Conservation (phyloP, 2,888 invertebrate species). For the Cheilosia vernalis region DNA sequence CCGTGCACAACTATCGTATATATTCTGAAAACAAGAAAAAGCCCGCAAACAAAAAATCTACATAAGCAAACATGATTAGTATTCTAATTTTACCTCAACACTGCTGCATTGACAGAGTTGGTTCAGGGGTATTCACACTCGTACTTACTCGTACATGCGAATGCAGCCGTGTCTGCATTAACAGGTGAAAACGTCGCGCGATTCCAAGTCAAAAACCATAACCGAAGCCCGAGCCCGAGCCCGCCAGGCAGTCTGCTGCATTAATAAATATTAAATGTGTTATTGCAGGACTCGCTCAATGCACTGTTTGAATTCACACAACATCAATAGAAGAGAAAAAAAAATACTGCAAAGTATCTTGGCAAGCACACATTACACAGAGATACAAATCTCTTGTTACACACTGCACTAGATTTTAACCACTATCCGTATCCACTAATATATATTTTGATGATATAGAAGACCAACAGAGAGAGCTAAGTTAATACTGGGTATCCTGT, state of each 20-base stretch:
- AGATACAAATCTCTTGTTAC: conserved; percentile 35
- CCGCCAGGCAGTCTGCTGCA: conserved; percentile 71
- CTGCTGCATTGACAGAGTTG: conserved; percentile 52
- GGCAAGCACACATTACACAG: conserved; percentile 1
- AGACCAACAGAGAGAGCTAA: conserved; percentile 45
- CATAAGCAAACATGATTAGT: conserved; percentile 70
- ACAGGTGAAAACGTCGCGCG: conserved; percentile 66
- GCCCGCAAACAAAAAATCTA: conserved; percentile 23
- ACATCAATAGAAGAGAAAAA: conserved; percentile 57
- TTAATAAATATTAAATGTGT: conserved; percentile 71
- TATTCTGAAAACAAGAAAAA: not conserved
- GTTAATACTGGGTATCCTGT: conserved; percentile 61
- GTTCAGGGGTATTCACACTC: conserved; percentile 12
- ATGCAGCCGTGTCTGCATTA: conserved; percentile 58
- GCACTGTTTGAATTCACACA: conserved; percentile 25
- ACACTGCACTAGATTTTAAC: conserved; percentile 42
- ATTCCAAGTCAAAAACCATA: conserved; percentile 13
- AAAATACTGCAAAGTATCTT: not conserved
- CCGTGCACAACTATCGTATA: not conserved
- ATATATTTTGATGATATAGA: conserved; percentile 11
- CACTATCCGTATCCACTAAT: conserved; percentile 18
- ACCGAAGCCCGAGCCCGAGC: conserved; percentile 21
- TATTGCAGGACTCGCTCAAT: conserved; percentile 51
- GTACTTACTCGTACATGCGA: conserved; percentile 2
- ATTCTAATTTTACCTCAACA: conserved; percentile 73